Base-by-base conservation (phyloP, 1,140 invertebrate species). In the Drosophila sp. region DNA sequence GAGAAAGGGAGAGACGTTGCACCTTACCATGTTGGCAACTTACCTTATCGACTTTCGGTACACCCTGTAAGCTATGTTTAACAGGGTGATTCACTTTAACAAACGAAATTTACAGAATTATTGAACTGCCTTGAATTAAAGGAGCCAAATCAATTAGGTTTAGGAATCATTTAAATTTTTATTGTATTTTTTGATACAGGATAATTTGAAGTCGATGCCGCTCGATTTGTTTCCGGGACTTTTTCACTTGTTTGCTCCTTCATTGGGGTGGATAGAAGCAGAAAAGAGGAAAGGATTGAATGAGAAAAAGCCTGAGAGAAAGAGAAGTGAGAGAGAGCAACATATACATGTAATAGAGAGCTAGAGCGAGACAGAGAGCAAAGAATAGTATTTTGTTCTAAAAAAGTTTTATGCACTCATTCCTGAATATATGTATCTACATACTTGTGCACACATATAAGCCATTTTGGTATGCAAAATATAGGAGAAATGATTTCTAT, bases 401-500 rank as follows among this genome's bases (percentile, higher is more conserved):
- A 58, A 87, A 87, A 79, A 7, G 68, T 81, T 74, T 79, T 50
- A 10, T 25, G 60, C 60, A 60, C 63, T 54, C 65, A 68, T 76
- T 62, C 41, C 35, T 25, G 8, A 2, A 17, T 17, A 17, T 17
- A n/a, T 38, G 47, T 60, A 63, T 8, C 33, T 58, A 56, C 50
- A 50, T 56, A 50, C 54, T 17, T 17, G 17, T 17, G 73, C 70
- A 82, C 65, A 79, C 70, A 79, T 69, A 79, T 79, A 87, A 87
- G 79, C 69, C 69, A 79, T 73, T 83, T 82, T 83, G 66, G 68
- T 58, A 87, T 82, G 79, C 76, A 82, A 82, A 86, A 87, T 87
- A 85, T 85, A 79, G 66, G 68, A 55, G 82, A 60, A 68, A 78
- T 54, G 73, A 79, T 66, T 86, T 86, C 75, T 55, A 72, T 76